These are phyloP conservation scores for Nycticebus coucang DNA, from an alignment of 2,113 vertebrate genomes.

Conservation along the genomic window DNA sequence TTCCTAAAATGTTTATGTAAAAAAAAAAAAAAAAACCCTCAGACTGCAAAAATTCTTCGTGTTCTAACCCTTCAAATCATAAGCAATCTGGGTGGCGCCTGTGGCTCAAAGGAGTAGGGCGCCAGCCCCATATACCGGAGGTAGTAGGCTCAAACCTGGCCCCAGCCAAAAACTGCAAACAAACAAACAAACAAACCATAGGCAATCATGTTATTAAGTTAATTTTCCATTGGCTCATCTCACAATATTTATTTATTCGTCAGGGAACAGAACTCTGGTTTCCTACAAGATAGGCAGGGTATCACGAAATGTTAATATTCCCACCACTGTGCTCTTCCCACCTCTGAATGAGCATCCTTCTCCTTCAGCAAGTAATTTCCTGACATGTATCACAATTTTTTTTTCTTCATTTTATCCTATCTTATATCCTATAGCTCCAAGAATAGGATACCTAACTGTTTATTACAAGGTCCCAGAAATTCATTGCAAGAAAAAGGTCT, in stretches of 20 bases:
- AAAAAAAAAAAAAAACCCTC: neutral
- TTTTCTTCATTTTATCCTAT: neutral
- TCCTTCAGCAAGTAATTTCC: slow-evolving; percentile 23
- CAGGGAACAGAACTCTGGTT: no score
- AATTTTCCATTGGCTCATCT: neutral
- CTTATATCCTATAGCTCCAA: slow-evolving; percentile 24
- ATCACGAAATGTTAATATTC: neutral
- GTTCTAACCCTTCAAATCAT: neutral
- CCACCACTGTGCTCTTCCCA: neutral
- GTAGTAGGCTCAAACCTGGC: no score
- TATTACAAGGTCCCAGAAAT: neutral
- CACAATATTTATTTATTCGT: neutral
- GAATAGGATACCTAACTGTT: neutral
- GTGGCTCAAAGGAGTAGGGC: no score
- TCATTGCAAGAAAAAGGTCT: neutral
- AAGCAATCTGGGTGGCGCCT: neutral
- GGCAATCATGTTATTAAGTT: neutral
- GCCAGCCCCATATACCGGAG: no score
- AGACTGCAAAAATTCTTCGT: neutral
- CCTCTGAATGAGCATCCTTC: neutral
- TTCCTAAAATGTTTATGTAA: neutral
- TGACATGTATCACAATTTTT: neutral
- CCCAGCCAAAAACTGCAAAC: no score
- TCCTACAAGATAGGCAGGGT: no score
- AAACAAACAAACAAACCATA: neutral